These are phyloP conservation scores for Phalera bucephala DNA, from an alignment of 2,888 invertebrate species.

Conservation along the genomic window DNA sequence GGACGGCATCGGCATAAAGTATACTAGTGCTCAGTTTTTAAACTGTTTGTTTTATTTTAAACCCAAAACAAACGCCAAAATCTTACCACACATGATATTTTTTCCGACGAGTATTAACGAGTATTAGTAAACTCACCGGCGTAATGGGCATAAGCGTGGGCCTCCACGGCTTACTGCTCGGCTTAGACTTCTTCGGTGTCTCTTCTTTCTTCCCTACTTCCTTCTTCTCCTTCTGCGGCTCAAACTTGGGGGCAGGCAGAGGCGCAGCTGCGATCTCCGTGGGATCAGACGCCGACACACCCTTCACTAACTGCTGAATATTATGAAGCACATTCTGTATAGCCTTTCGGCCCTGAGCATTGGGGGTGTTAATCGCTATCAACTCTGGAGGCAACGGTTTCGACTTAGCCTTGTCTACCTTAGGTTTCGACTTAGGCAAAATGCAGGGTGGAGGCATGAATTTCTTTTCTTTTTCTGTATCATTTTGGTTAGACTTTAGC, in stretches of 20 bases:
- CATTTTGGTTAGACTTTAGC: constrained; percentile 62
- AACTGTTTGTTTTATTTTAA: too few relatives aligned
- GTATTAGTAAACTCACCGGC: constrained; percentile 56
- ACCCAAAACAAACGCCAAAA: too few relatives aligned
- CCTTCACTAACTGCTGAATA: constrained; percentile 76
- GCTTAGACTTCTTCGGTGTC: constrained; percentile 66
- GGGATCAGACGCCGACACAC: constrained; percentile 70
- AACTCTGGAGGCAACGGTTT: constrained; percentile 81
- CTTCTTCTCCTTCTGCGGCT: constrained; percentile 62
- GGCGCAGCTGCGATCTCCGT: constrained; percentile 72
- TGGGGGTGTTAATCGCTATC: constrained; percentile 82
- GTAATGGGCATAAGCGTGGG: constrained; percentile 88
- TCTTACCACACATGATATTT: too few relatives aligned
- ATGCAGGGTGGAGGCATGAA: constrained; percentile 61
- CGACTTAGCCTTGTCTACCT: constrained; percentile 56
- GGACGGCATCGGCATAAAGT: too few relatives aligned
- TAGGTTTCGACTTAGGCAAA: constrained; percentile 50
- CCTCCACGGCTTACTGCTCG: constrained; percentile 86
- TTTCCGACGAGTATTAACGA: too few relatives aligned
- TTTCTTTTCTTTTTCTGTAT: constrained; percentile 53
- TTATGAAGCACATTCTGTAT: constrained; percentile 76
- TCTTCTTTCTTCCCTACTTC: constrained; percentile 46
- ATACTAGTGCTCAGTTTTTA: too few relatives aligned
- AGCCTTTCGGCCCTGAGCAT: constrained; percentile 66
- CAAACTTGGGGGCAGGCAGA: constrained; percentile 45